phyloP scores from a whole-genome alignment of 2,797 vertebrate species.

The Zalophus californianus region DNA sequence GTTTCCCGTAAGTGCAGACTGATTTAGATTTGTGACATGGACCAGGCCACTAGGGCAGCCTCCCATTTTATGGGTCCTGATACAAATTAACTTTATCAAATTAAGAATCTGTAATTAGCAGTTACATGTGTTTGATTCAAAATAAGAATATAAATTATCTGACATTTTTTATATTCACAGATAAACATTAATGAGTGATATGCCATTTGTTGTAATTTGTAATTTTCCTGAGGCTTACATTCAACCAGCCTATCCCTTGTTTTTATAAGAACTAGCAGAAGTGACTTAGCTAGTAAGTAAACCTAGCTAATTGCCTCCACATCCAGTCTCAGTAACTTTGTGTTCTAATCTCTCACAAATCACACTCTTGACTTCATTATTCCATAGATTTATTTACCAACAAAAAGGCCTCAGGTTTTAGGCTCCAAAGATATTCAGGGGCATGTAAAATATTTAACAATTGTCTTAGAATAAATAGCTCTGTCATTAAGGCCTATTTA shows the following conservation, averaged over 20 bases:
- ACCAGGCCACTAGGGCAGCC: background rate
- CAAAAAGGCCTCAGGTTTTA: background rate
- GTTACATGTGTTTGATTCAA: slow-evolving; percentile 5
- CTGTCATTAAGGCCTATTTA: background rate
- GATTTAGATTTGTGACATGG: background rate
- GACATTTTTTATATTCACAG: slow-evolving; percentile 4
- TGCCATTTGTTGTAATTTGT: slow-evolving; percentile 4
- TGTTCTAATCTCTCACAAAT: background rate
- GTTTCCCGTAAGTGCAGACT: background rate
- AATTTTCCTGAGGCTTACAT: background rate
- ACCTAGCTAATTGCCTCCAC: background rate
- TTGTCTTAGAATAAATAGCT: background rate
- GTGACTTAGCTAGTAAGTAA: background rate
- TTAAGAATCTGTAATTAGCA: slow-evolving; percentile 14
- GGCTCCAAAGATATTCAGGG: background rate
- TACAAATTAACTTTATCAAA: background rate
- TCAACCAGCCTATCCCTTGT: background rate
- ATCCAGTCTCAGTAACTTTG: background rate
- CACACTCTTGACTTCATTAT: background rate
- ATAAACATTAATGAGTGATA: background rate
- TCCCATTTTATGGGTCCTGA: background rate
- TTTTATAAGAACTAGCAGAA: background rate
- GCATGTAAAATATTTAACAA: background rate
- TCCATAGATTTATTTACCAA: background rate
- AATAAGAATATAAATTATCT: slow-evolving; percentile 21